Percentiles rank a stretch among this genome's conserved stretches.
Conservation (phyloP, 2,888 invertebrate genomes). For the Helicoverpa assulta region DNA sequence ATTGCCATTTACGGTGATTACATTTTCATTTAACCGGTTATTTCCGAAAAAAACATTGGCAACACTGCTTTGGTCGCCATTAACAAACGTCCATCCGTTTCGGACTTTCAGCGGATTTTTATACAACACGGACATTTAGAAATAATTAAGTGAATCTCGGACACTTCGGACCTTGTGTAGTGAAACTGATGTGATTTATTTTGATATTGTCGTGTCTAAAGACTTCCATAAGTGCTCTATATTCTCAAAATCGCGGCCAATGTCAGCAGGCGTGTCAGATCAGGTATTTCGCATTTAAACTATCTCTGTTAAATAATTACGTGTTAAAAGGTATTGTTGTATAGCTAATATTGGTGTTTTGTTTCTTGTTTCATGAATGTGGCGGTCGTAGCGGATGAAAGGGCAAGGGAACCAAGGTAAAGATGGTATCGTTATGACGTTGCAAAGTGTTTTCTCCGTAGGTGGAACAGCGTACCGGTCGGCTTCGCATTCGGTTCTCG, state of each 20-base stretch:
- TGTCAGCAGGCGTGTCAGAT: constrained; percentile 98
- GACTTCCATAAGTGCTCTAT: constrained; percentile 87
- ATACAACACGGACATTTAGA: constrained; percentile 81
- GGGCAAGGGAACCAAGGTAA: constrained; percentile 96
- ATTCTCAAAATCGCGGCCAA: constrained; percentile 92
- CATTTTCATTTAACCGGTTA: constrained; percentile 49
- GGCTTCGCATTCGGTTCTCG: constrained; percentile 78
- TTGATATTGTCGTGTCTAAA: constrained; percentile 83
- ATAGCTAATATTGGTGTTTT: constrained; percentile 72
- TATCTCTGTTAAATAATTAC: constrained; percentile 72
- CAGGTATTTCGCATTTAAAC: constrained; percentile 92
- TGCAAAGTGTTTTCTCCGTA: constrained; percentile 85
- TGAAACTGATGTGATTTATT: constrained; percentile 88
- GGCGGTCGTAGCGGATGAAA: constrained; percentile 93
- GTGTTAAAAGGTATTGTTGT: constrained; percentile 59
- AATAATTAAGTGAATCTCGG: constrained; percentile 77
- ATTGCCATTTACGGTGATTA: constrained; percentile 9
- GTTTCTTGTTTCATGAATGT: constrained; percentile 90
- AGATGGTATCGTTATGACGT: constrained; percentile 85
- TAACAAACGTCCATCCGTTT: constrained; percentile 84
- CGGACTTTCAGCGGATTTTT: constrained; percentile 80
- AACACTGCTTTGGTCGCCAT: constrained; percentile 81
- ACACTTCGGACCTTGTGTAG: constrained; percentile 85
- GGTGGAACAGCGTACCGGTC: constrained; percentile 82
- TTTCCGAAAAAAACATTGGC: constrained; percentile 64